These are phyloP conservation scores for Eucidaris tribuloides DNA, from an alignment of 35 echinoderm and acorn worm genomes.

Conservation along the genomic window DNA sequence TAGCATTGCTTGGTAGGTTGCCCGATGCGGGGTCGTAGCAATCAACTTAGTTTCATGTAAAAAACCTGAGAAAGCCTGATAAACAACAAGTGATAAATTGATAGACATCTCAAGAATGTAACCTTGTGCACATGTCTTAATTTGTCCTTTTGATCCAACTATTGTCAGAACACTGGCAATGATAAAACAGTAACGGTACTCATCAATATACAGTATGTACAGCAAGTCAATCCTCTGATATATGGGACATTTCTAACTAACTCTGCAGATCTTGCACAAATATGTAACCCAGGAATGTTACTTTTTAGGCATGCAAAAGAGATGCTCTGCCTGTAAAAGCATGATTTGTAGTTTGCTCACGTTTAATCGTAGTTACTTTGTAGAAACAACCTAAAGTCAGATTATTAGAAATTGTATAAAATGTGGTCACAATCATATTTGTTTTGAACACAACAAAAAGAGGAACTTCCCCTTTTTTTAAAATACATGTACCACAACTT, in stretches of 20 bases:
- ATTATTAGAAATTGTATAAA: no score
- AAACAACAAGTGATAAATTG: background rate
- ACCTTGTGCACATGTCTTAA: no score
- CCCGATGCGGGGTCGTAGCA: background rate
- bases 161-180: background rate
- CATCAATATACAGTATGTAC: background rate
- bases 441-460: no score
- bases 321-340: no score
- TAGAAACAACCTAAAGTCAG: no score
- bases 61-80: background rate
- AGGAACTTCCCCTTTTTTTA: no score
- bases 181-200: background rate
- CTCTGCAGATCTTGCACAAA: background rate
- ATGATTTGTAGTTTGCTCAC: no score
- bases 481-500: no score
- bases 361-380: no score
- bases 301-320: no score
- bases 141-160: background rate
- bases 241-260: background rate
- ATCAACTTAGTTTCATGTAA: conserved; percentile 22
- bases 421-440: no score
- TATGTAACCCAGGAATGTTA: no score
- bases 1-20: conserved; percentile 9
- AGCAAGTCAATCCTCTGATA: background rate
- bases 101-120: background rate